phyloP scores from a whole-genome alignment of 2,113 vertebrate species.

The Eurystomus gularis region DNA sequence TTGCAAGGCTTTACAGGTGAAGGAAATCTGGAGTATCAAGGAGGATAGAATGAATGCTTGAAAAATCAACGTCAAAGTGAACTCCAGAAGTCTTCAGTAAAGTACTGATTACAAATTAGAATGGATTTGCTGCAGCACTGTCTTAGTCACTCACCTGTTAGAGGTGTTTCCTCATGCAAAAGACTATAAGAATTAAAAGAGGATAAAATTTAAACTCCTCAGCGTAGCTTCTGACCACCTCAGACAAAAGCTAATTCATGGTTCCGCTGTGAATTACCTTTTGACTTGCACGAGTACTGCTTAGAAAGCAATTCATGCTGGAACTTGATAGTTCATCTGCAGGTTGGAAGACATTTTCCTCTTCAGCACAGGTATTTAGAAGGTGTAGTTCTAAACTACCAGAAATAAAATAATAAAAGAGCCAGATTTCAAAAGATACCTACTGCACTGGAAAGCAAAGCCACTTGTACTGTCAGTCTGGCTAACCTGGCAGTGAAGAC shows the following conservation, averaged over 20 bases:
- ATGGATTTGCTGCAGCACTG: neutral
- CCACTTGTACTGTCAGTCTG: neutral
- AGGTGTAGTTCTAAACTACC: neutral
- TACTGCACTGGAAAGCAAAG: neutral
- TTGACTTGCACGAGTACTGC: neutral
- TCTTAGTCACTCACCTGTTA: neutral
- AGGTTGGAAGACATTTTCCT: neutral
- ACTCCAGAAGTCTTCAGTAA: neutral
- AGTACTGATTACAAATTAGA: neutral
- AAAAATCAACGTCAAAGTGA: neutral
- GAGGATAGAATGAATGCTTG: neutral
- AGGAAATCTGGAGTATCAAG: neutral
- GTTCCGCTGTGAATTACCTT: neutral
- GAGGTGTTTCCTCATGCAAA: neutral
- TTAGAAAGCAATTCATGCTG: neutral
- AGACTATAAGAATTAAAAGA: neutral
- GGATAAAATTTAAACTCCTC: neutral
- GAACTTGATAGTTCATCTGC: neutral
- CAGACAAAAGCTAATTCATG: neutral
- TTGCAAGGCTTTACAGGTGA: neutral
- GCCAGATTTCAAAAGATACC: neutral
- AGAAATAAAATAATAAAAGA: neutral
- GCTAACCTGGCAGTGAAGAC: neutral
- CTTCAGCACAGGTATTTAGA: neutral
- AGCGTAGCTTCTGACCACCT: neutral